A percentile compares a stretch with the other conserved stretches of the same genome.
Evolutionary conservation across 2,113 vertebrate genomes (phyloP).

Genomic region (Uropsilus gracilis): DNA sequence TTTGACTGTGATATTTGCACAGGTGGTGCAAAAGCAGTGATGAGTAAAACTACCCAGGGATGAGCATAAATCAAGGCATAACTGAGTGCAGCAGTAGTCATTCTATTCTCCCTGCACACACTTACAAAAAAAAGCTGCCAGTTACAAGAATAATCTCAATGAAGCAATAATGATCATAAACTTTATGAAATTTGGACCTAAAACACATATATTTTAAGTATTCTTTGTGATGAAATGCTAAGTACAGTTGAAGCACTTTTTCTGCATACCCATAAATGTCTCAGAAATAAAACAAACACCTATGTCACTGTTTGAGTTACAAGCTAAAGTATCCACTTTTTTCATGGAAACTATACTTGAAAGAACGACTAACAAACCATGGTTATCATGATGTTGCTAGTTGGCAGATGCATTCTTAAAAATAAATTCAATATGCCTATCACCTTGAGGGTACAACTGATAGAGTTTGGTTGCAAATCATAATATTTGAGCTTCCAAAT

Average conservation of each 20-base stretch:
- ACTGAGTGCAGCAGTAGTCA: too few species aligned
- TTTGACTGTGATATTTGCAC: not conserved
- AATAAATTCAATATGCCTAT: not conserved
- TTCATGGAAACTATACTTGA: not conserved
- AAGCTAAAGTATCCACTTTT: conserved; percentile 19
- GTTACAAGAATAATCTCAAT: not conserved
- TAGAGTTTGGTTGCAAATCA: not conserved
- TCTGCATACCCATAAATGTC: not conserved
- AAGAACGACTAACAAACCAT: not conserved
- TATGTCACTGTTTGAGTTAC: not conserved
- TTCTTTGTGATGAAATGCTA: not conserved
- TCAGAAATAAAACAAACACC: not conserved
- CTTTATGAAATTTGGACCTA: not conserved
- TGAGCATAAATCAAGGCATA: not conserved
- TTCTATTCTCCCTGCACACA: not conserved
- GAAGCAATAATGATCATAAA: not conserved
- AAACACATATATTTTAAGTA: not conserved
- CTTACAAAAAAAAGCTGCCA: not conserved
- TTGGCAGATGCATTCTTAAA: not conserved
- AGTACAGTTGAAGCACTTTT: not conserved
- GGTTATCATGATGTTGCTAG: not conserved
- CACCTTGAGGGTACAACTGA: not conserved
- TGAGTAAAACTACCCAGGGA: not conserved
- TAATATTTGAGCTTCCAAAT: not conserved
- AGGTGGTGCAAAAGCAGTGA: not conserved